Conservation (phyloP, 2,797 vertebrate genomes). For the Phoebastria nigripes region DNA sequence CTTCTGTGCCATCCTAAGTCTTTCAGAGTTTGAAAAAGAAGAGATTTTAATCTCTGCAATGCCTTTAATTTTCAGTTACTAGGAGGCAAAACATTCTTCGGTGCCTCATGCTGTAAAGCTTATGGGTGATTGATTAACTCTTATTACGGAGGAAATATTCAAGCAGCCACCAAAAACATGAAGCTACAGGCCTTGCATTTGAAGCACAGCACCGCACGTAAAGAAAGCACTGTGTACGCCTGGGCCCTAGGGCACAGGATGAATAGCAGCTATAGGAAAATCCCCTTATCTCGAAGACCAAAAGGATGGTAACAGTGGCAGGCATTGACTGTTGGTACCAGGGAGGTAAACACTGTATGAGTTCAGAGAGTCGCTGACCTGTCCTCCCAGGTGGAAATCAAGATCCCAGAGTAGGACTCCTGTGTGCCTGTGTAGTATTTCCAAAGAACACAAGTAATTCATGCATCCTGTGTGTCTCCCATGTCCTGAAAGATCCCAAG, state of each 20-base stretch:
- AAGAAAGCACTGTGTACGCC: accelerated
- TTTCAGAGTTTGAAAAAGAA: not conserved
- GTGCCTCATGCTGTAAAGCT: not conserved
- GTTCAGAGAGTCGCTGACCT: accelerated
- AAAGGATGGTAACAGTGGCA: not conserved
- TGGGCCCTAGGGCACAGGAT: not conserved
- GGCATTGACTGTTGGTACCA: accelerated
- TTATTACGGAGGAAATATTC: not conserved
- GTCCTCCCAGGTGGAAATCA: not conserved
- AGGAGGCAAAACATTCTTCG: not conserved
- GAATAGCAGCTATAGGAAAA: not conserved
- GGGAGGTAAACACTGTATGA: not conserved
- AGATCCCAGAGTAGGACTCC: not conserved
- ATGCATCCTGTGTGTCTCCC: not conserved
- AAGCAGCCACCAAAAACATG: not conserved
- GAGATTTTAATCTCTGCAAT: not conserved
- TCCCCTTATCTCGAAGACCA: not conserved
- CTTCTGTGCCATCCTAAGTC: not conserved
- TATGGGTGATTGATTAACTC: not conserved
- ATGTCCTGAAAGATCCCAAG: not conserved
- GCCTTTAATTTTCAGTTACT: not conserved
- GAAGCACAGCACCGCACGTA: not conserved
- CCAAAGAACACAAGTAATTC: not conserved
- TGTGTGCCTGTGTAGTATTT: not conserved
- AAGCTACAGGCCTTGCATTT: not conserved